phyloP scores from a whole-genome alignment of 2,888 invertebrate species.

The Hirtodrosophila histrioides region DNA sequence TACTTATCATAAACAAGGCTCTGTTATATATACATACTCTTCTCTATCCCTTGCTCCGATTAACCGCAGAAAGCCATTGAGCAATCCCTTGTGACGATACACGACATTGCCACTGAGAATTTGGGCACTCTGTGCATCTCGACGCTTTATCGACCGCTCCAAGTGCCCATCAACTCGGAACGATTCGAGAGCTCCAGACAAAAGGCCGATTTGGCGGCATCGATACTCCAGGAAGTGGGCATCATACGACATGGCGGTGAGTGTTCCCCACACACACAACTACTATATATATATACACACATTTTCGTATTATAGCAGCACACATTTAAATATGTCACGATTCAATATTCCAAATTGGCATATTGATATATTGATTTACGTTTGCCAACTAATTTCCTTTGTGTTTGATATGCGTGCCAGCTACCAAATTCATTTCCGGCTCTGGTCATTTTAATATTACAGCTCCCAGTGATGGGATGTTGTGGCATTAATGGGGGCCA shows the following conservation, averaged over 20 bases:
- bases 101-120: constrained; percentile 90
- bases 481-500: background rate
- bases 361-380: constrained; percentile 58
- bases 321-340: constrained; percentile 3
- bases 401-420: constrained; percentile 1
- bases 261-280: constrained; percentile 40
- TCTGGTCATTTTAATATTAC: background rate
- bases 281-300: constrained; percentile 2
- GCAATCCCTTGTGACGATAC: constrained; percentile 89
- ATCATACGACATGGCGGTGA: constrained; percentile 87
- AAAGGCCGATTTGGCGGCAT: constrained; percentile 91
- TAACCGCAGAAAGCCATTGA: constrained; percentile 85
- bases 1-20: constrained; percentile 29
- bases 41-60: background rate
- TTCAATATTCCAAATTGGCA: constrained; percentile 1
- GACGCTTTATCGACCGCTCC: constrained; percentile 88
- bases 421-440: constrained; percentile 14
- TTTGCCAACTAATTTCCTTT: constrained; percentile 27
- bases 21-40: background rate
- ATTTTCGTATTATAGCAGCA: background rate
- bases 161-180: constrained; percentile 88
- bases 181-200: constrained; percentile 91
- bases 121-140: constrained; percentile 90
- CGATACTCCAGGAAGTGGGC: constrained; percentile 90
- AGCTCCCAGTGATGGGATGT: background rate